Base-by-base conservation (phyloP, 1,140 invertebrate species). In the Drosophila rufa region DNA sequence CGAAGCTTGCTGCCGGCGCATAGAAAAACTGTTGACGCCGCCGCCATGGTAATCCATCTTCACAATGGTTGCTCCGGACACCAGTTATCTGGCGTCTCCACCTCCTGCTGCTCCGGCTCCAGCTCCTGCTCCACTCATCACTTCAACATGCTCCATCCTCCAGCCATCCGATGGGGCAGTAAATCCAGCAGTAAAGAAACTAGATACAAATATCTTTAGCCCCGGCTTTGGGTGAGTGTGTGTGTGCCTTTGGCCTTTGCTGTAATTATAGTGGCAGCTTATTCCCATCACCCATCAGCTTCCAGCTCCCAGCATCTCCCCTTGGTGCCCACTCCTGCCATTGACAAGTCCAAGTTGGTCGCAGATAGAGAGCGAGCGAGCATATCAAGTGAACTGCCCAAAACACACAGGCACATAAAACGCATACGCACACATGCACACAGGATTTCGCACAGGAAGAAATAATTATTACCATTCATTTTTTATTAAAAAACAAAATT, bases 161-260 rank as follows among this genome's bases (percentile, higher is more conserved):
- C 33, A 14, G 33, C 42, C 4, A 43, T 30, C 74, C 58, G 61
- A 43, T 60, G 61, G 46, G 67, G 58, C 75, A 82, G 59, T 82
- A 80, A 83, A 82, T 70, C 83, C 68, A 55, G 57, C 58, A 70
- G 57, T 57, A 77, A 86, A 78, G 80, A 84, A 89, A 83, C 80
- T 87, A 79, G 84, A 84, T 84, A 89, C 85, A 89, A 89, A 84
- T 87, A 83, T 87, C 71, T 87, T 74, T 82, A 61, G 55, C 68
- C 65, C 30, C 67, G 46, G 36, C 77, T 58, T 53, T 46, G 30
- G 5, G 33, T 46, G 51, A 9, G 33, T 48, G 25, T 22, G 8
- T 43, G 19, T 65, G 43, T 62, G 60, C 75, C 56, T 65, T 43
- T 79, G 82, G 61, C 70, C 80, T 83, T 75, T 83, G 75, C 77